These are phyloP conservation scores for Oceanodroma tethys DNA, from an alignment of 2,113 vertebrate genomes.

Conservation along the genomic window DNA sequence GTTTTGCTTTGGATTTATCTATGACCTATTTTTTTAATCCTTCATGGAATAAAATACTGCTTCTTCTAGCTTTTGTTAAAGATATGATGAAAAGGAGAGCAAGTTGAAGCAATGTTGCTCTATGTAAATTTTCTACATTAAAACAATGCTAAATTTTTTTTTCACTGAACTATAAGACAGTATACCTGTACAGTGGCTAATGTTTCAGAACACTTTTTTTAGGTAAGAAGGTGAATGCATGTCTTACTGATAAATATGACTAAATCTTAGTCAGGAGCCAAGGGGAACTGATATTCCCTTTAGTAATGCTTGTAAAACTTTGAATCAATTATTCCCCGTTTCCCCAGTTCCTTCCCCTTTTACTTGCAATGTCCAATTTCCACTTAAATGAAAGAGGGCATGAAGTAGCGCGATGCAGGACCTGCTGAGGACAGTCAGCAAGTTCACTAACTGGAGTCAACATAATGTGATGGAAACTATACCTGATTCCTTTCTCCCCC, in stretches of 20 bases:
- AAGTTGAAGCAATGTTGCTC: not conserved
- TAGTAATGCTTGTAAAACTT: not conserved
- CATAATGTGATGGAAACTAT: fast-evolving
- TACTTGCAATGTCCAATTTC: not conserved
- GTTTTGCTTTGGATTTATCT: constrained; percentile 22
- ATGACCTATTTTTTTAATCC: constrained; percentile 25
- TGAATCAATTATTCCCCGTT: not conserved
- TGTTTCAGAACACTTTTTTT: not conserved
- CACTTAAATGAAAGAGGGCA: not conserved
- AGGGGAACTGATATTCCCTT: not conserved
- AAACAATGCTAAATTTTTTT: not conserved
- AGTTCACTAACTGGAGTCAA: not conserved
- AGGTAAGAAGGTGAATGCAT: not conserved
- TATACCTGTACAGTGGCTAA: not conserved
- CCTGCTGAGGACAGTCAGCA: not conserved
- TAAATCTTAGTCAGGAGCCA: not conserved
- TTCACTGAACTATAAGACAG: not conserved
- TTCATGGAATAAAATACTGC: not conserved
- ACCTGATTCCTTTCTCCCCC: not conserved
- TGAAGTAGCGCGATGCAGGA: not conserved
- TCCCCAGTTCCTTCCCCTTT: not conserved
- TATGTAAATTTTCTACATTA: not conserved
- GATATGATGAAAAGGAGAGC: not conserved
- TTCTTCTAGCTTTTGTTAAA: not conserved
- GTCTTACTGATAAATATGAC: not conserved